These are phyloP conservation scores for Saccopteryx bilineata DNA, from an alignment of 2,113 vertebrate species.

Conservation along the genomic window DNA sequence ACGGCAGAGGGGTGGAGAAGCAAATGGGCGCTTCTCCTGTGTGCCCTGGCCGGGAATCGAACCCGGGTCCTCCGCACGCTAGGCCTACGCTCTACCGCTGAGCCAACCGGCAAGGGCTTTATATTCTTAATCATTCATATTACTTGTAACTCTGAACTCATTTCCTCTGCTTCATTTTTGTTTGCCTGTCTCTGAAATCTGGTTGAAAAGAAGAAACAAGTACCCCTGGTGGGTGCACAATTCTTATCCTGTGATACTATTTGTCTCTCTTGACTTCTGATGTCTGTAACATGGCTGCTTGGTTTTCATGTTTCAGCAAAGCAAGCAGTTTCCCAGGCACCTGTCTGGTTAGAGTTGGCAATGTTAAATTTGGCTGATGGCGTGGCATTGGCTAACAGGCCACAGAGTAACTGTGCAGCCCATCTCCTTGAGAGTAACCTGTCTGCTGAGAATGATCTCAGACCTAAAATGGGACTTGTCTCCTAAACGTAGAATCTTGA, in stretches of 20 bases:
- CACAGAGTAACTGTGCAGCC: not conserved
- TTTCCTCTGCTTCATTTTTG: constrained; percentile 21
- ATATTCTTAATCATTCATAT: not conserved
- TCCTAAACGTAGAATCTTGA: not conserved
- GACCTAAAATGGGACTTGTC: not conserved
- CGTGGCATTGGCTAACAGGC: not conserved
- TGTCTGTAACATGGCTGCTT: not conserved
- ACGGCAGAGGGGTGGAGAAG: too few species aligned
- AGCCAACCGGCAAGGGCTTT: too few species aligned
- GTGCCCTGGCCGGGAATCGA: too few species aligned
- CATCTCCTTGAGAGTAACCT: not conserved
- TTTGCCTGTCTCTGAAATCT: not conserved
- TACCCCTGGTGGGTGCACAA: accelerated
- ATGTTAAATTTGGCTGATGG: not conserved
- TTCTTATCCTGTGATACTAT: not conserved
- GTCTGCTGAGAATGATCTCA: not conserved
- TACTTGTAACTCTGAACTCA: not conserved
- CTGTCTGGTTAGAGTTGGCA: not conserved
- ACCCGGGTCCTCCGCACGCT: too few species aligned
- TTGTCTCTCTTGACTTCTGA: not conserved
- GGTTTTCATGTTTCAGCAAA: not conserved
- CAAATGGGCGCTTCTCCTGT: too few species aligned
- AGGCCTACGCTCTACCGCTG: too few species aligned
- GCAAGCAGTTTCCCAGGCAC: not conserved
- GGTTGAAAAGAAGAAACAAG: not conserved